Percentiles rank a stretch among this genome's conserved stretches.
Conservation (phyloP, 2,888 invertebrate genomes). For the Gastracanthus pulcherrimus region DNA sequence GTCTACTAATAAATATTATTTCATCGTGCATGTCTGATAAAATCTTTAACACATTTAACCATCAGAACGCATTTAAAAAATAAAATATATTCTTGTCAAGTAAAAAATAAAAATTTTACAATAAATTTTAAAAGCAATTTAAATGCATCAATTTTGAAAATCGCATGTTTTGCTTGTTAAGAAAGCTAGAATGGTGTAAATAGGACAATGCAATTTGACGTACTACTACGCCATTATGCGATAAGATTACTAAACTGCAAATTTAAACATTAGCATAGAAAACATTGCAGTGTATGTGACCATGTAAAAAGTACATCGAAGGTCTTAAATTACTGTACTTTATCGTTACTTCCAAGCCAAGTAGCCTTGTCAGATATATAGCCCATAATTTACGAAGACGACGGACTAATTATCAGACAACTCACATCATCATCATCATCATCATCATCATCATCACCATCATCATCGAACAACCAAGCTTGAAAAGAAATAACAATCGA, state of each 20-base stretch:
- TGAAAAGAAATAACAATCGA: not conserved
- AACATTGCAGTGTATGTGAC: too few species aligned
- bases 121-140: not conserved
- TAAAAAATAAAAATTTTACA: not conserved
- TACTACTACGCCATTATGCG: too few species aligned
- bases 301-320: too few species aligned
- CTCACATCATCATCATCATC: not conserved
- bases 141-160: not conserved
- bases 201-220: not conserved
- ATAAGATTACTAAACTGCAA: not conserved
- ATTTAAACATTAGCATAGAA: too few species aligned
- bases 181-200: not conserved
- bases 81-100: too few species aligned
- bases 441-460: not conserved
- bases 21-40: not conserved
- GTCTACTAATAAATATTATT: conserved; percentile 24
- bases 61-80: too few species aligned
- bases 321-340: not conserved
- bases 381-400: not conserved
- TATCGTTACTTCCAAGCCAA: not conserved
- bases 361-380: too few species aligned
- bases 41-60: too few species aligned
- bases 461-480: not conserved
- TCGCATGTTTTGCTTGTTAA: not conserved
- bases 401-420: not conserved